Conservation (phyloP, 2,888 invertebrate species). For the Cephus rjabovi region DNA sequence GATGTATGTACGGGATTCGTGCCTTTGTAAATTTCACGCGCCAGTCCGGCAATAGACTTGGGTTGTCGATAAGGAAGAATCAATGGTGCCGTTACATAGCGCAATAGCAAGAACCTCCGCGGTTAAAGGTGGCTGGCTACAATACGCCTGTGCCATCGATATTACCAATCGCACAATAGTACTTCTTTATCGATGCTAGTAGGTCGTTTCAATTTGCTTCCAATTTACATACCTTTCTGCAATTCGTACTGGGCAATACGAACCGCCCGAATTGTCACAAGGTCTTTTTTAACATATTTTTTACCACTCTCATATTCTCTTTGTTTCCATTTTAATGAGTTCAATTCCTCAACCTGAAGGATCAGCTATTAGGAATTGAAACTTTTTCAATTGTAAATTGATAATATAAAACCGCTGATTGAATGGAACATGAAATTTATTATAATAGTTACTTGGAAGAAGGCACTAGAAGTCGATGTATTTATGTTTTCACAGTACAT, state of each 20-base stretch:
- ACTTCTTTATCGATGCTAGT: conserved; percentile 19
- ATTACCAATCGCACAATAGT: conserved; percentile 21
- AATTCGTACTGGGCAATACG: neutral
- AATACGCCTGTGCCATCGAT: conserved; percentile 13
- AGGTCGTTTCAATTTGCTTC: conserved; percentile 13
- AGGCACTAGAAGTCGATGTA: conserved; percentile 32
- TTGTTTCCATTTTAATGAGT: neutral
- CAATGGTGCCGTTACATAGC: neutral
- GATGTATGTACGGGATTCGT: neutral
- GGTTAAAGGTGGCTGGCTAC: conserved; percentile 29
- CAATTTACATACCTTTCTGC: neutral
- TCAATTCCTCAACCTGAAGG: neutral
- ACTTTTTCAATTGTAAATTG: neutral
- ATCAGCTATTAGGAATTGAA: neutral
- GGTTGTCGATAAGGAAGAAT: conserved; percentile 5
- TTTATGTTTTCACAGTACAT: conserved; percentile 11
- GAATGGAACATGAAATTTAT: neutral
- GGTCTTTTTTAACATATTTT: conserved; percentile 3
- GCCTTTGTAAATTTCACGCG: neutral
- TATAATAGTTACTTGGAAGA: conserved; percentile 8
- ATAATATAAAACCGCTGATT: neutral
- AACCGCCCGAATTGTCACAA: conserved; percentile 1
- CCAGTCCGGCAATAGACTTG: neutral
- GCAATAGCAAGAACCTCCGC: conserved; percentile 2
- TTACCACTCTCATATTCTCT: neutral